Conservation (phyloP, 2,888 invertebrate species). For the Pyrrhia umbra region DNA sequence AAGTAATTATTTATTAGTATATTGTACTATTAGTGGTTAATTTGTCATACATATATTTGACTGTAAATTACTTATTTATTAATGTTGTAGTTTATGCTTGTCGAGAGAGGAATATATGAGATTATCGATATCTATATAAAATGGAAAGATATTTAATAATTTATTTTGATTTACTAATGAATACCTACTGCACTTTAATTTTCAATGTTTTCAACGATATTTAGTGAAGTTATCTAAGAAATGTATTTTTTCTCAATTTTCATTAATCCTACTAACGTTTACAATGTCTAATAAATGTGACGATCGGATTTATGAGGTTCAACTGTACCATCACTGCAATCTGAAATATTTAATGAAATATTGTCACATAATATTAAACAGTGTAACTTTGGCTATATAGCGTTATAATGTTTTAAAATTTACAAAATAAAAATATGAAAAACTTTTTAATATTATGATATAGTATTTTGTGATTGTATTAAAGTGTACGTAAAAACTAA, state of each 20-base stretch:
- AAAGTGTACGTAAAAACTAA: conserved; percentile 63
- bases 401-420: conserved; percentile 54
- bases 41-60: conserved; percentile 47
- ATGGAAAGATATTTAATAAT: conserved; percentile 17
- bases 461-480: conserved; percentile 74
- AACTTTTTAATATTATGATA: conserved; percentile 58
- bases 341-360: conserved; percentile 9
- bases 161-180: conserved; percentile 28
- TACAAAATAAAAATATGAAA: conserved; percentile 50
- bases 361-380: conserved; percentile 31
- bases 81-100: conserved; percentile 56
- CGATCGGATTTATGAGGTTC: background rate
- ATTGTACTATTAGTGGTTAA: conserved; percentile 46
- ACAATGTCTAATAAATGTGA: conserved; percentile 41
- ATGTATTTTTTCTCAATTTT: conserved; percentile 47
- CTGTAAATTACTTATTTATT: conserved; percentile 50
- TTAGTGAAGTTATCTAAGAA: conserved; percentile 36
- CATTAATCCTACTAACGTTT: conserved; percentile 31
- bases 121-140: conserved; percentile 24
- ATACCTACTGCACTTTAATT: conserved; percentile 38
- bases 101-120: conserved; percentile 47
- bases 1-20: conserved; percentile 46
- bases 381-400: conserved; percentile 33
- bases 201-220: conserved; percentile 24
- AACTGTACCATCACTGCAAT: background rate